phyloP scores from a whole-genome alignment of 2,797 vertebrate genomes.

The Eutrigla gurnardus region DNA sequence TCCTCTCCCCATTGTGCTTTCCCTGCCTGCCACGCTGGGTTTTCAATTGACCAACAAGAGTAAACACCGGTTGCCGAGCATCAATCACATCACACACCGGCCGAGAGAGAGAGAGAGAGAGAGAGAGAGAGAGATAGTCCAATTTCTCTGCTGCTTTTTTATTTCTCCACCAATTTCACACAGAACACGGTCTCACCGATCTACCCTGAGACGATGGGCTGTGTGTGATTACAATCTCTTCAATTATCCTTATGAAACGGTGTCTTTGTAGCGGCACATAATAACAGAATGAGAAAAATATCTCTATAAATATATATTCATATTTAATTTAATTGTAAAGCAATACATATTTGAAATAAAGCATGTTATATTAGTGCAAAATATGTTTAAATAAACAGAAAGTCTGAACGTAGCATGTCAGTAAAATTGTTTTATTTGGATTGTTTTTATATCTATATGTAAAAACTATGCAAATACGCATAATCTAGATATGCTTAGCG shows the following conservation, averaged over 20 bases:
- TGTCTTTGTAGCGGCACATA: conserved; percentile 18
- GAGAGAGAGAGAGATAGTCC: conserved; percentile 61
- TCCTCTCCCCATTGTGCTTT: conserved; percentile 75
- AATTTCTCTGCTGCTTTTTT: conserved; percentile 65
- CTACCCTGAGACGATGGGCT: conserved; percentile 7
- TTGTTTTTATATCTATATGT: background rate
- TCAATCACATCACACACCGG: conserved; percentile 78
- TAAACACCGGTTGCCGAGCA: conserved; percentile 81
- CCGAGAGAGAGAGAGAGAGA: conserved; percentile 51
- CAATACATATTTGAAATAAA: background rate
- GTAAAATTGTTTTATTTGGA: background rate
- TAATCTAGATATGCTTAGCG: background rate
- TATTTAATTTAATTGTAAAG: background rate
- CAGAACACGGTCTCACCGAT: conserved; percentile 57
- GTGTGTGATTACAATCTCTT: conserved; percentile 34
- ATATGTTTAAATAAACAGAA: background rate
- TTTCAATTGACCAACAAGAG: conserved; percentile 82
- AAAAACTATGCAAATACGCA: background rate
- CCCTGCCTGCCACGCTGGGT: conserved; percentile 68
- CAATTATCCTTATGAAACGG: conserved; percentile 29
- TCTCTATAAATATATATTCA: background rate
- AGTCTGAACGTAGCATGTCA: background rate
- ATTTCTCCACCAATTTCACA: conserved; percentile 54
- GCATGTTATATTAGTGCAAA: background rate
- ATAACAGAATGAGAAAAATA: background rate